Evolutionary conservation across 2,797 vertebrate genomes (phyloP), one percentile per base, ranked within the genome.

Genomic region (Sebastes glaucus): DNA sequence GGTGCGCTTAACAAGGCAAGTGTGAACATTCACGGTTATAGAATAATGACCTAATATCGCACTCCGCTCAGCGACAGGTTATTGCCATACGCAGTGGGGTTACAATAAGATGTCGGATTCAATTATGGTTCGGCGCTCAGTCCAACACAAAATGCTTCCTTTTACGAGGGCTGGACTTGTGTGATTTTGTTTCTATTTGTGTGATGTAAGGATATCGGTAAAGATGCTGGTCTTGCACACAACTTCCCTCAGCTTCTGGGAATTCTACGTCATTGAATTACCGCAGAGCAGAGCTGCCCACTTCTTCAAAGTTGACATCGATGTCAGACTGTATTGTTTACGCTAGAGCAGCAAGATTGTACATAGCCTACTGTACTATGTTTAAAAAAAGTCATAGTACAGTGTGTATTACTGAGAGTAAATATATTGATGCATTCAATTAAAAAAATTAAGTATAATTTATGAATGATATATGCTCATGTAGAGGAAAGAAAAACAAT

Each of bases 11-110:
- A 90, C 82, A 88, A 93, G 90, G 84, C 84, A 84, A 88, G 92
- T 90, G 88, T 90, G 88, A 93, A 92, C 88, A 91, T 84, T 89
- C 78, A 75, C 56, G 8, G 72, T 88, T 90, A 84, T 88, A 80
- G 83, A 89, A 89, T 90, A 91, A 94, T 88, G 82, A 90, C 80
- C 86, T 90, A 82, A 90, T 87, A 87, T 88, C 7, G 2, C 70
- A 38, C 78, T 75, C 23, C 10, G 30, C 73, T 68, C 63, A 28
- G 61, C 73, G 87, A 87, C 90, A 87, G 83, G 73, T 85, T 90
- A 83, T 86, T 85, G 87, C 80, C 46, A 65, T 77, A 63, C 20
- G 9, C 66, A 35, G 81, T 2, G 1, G 74, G 74, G 80, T 82
- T 90, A 85, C 87, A 86, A 68, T 71, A 83, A 87, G 71, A 86